A percentile compares a stretch with the other conserved stretches of the same genome.
Conservation (phyloP, 2,113 vertebrate species). For the Donacobius atricapilla region DNA sequence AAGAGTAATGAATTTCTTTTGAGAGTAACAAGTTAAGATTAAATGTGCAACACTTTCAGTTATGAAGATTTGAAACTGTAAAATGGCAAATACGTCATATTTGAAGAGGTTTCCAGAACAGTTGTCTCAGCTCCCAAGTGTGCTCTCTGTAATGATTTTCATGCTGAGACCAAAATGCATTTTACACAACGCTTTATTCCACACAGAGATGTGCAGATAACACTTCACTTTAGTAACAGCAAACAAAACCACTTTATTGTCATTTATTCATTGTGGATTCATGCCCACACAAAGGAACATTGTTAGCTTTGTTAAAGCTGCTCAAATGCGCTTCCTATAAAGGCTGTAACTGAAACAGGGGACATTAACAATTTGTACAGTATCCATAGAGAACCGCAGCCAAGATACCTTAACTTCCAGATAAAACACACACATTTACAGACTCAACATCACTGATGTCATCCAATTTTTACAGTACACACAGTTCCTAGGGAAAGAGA, state of each 20-base stretch:
- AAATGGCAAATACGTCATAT: constrained; percentile 44
- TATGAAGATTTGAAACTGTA: not conserved
- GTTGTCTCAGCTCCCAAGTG: constrained; percentile 37
- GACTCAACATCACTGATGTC: not conserved
- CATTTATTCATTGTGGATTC: constrained; percentile 40
- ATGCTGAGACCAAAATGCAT: constrained; percentile 46
- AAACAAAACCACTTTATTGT: constrained; percentile 41
- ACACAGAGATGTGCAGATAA: constrained; percentile 41
- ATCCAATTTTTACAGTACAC: not conserved
- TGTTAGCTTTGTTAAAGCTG: constrained; percentile 4
- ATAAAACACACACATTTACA: not conserved
- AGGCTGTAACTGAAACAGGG: not conserved
- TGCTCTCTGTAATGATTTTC: constrained; percentile 23
- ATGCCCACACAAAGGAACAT: constrained; percentile 42
- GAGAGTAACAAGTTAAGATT: not conserved
- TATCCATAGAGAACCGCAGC: not conserved
- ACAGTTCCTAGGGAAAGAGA: constrained; percentile 14
- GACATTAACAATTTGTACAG: not conserved
- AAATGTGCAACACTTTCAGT: not conserved
- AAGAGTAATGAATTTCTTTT: not conserved
- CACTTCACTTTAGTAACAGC: constrained; percentile 22
- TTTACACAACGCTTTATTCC: constrained; percentile 18
- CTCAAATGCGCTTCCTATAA: not conserved
- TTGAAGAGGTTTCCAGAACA: constrained; percentile 41
- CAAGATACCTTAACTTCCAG: not conserved